These are phyloP conservation scores for Magallana gigas DNA, from an alignment of 1,140 invertebrate genomes.

Conservation along the genomic window DNA sequence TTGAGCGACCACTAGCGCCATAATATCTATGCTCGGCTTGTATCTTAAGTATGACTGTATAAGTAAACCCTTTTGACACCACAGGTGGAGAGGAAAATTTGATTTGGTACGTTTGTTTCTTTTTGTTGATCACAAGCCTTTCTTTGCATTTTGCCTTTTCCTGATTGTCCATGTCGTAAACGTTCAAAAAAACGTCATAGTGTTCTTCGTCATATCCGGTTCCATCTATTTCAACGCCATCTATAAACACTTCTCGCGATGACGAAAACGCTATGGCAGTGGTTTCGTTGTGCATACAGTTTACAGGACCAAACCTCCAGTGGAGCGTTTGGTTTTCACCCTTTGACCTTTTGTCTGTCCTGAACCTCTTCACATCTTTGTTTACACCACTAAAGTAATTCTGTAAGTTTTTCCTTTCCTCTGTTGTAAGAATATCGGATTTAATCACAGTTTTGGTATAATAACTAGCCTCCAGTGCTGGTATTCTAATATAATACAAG, in stretches of 20 bases:
- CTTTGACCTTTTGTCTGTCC: conserved; percentile 36
- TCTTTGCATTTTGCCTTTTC: conserved; percentile 49
- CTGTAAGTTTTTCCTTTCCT: conserved; percentile 47
- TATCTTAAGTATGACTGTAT: conserved; percentile 55
- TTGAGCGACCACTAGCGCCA: conserved; percentile 53
- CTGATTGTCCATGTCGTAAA: conserved; percentile 53
- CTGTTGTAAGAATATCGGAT: conserved; percentile 46
- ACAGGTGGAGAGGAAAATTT: conserved; percentile 52
- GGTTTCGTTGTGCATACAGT: conserved; percentile 56
- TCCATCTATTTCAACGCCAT: conserved; percentile 56
- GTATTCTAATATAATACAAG: conserved; percentile 56
- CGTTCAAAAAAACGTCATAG: conserved; percentile 50
- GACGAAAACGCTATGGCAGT: conserved; percentile 58
- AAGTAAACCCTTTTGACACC: conserved; percentile 57
- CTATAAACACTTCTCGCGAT: conserved; percentile 49
- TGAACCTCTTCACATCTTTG: conserved; percentile 53
- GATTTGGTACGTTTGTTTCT: conserved; percentile 43
- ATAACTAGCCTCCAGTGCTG: conserved; percentile 46
- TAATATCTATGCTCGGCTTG: conserved; percentile 57
- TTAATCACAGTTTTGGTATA: conserved; percentile 54
- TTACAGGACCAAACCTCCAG: conserved; percentile 58
- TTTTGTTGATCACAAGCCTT: conserved; percentile 49
- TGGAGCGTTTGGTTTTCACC: conserved; percentile 50
- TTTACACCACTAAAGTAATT: conserved; percentile 46
- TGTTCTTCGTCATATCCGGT: conserved; percentile 50